Evolutionary conservation across 2,888 invertebrate species (phyloP).

Genomic region (Reticulitermes lucifugus): DNA sequence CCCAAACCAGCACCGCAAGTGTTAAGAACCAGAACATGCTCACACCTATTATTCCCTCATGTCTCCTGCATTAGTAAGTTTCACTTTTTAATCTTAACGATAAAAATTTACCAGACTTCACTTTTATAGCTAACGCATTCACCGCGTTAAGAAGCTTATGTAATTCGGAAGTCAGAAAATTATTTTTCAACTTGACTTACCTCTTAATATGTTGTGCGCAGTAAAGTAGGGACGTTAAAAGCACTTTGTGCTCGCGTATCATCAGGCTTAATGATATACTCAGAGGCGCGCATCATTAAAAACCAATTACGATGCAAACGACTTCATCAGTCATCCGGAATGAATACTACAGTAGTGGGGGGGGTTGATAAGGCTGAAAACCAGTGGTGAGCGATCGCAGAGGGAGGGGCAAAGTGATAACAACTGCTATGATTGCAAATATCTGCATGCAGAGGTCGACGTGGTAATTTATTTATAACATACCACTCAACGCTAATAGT

Average conservation of each 20-base stretch:
- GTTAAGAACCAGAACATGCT: too few relatives aligned
- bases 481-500: constrained; percentile 1
- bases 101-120: background rate
- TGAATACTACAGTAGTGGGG: background rate
- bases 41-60: too few relatives aligned
- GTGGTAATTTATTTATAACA: constrained; percentile 5
- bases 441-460: background rate
- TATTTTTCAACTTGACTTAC: constrained; percentile 16
- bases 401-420: background rate
- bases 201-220: background rate
- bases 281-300: constrained; percentile 46
- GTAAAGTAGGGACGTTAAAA: constrained; percentile 24
- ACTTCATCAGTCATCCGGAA: constrained; percentile 34
- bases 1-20: too few relatives aligned
- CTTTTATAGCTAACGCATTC: background rate
- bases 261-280: constrained; percentile 35
- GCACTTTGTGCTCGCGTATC: constrained; percentile 35
- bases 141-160: background rate
- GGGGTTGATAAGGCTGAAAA: constrained; percentile 7
- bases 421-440: constrained; percentile 10
- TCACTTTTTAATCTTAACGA: background rate
- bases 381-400: background rate
- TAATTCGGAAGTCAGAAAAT: constrained; percentile 26
- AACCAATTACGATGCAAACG: constrained; percentile 50
- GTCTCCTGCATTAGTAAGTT: too few relatives aligned